Evolutionary conservation across 1,140 invertebrate genomes (phyloP).

Genomic region (Scaptomyza montana): DNA sequence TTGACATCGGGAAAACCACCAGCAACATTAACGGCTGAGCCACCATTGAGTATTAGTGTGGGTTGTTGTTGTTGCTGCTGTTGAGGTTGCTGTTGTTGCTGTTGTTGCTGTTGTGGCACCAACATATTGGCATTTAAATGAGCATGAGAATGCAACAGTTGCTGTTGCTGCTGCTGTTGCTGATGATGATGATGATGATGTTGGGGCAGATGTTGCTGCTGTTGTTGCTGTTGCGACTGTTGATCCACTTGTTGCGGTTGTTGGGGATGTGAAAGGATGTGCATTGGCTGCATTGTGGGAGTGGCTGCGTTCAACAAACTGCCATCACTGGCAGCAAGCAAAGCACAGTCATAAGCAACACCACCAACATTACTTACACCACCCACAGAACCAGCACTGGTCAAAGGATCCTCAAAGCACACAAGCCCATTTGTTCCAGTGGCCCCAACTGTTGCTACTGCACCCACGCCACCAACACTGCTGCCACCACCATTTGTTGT

Average conservation of each 20-base stretch:
- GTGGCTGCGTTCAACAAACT: conserved; percentile 55
- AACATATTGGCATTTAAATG: conserved; percentile 59
- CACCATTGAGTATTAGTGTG: conserved; percentile 68
- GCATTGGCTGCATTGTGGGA: conserved; percentile 62
- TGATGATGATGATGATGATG: conserved; percentile 33
- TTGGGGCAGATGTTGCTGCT: conserved; percentile 27
- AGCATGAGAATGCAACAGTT: conserved; percentile 58
- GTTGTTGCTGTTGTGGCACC: conserved; percentile 54
- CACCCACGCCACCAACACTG: background rate
- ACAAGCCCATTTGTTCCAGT: conserved; percentile 28
- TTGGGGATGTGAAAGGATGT: conserved; percentile 46
- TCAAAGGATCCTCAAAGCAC: conserved; percentile 65
- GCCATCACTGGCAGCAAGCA: conserved; percentile 62
- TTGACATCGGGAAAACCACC: conserved; percentile 64
- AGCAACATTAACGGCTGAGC: conserved; percentile 30
- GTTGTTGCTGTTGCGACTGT: conserved; percentile 46
- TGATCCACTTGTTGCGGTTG: conserved; percentile 43
- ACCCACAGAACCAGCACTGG: conserved; percentile 13
- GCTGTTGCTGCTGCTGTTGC: conserved; percentile 48
- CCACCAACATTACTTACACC: conserved; percentile 6
- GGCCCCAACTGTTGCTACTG: conserved; percentile 6
- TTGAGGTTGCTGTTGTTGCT: conserved; percentile 30
- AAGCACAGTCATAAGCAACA: conserved; percentile 67
- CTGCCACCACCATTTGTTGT: background rate
- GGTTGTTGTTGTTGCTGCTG: conserved; percentile 44